Evolutionary conservation across 2,888 invertebrate species (phyloP), one percentile per base, ranked within the genome.

Genomic region (Coelopa pilipes): DNA sequence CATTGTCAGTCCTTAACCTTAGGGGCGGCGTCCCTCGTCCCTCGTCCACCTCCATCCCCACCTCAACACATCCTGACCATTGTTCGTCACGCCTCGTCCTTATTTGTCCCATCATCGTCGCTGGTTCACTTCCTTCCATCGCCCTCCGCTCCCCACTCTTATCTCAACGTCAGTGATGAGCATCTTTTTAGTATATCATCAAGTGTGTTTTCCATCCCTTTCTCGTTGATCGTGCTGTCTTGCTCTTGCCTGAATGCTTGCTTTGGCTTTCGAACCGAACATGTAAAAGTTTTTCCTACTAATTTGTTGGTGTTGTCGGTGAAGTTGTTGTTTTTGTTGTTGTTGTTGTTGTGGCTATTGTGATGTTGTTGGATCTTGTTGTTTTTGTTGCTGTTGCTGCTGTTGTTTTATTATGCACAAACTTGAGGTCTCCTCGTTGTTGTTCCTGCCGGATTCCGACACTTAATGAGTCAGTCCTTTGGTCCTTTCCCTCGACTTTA

Each of bases 391-490:
- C 7, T 34, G 34, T 34, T 34, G 34, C 2, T 34, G 34, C 69
- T 49, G 0, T 55, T 69, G n/a, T 46, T 49, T 63, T 60, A 55
- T 62, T 73, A 47, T 73, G 59, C 53, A 46, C 53, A 62, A 63
- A 12, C 53, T 55, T 63, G 50, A 62, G 17, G 73, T 73, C 62
- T n/a, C 34, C 17, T 21, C 57, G 67, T 67, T 62, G 34, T 45
- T 57, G 50, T 62, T 62, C n/a, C 50, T 70, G 60, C 60, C 21
- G 60, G 21, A 50, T 49, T 34, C 34, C 21, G 17, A 60, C 53
- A 55, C 50, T 72, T 72, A 50, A 72, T 65, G 57, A 72, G 65
- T 72, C 19, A 72, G 65, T 72, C 19, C 17, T 53, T 50, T 50
- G 65, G 65, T 72, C 19, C 17, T 53, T 50, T 50, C 24, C 34